These are phyloP conservation scores for Cyrtorhinus lividipennis DNA, from an alignment of 1,140 invertebrate species.

Conservation along the genomic window DNA sequence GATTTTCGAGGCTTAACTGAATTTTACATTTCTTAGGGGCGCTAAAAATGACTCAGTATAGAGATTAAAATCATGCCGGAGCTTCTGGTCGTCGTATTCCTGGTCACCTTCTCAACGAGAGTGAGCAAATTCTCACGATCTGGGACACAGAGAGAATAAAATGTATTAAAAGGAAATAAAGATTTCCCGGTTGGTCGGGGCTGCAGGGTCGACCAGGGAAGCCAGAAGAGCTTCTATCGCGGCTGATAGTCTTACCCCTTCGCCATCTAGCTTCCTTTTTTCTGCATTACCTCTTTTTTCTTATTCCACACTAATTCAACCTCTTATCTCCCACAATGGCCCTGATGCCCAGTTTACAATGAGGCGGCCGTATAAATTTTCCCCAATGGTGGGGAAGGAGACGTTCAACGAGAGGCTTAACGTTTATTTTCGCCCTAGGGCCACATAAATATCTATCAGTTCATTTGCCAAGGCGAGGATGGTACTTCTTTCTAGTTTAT, in stretches of 20 bases:
- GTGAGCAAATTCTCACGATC: no score
- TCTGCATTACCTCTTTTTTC: background rate
- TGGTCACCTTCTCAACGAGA: no score
- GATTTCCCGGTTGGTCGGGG: background rate
- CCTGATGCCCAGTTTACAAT: background rate
- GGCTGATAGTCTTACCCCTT: conserved; percentile 7
- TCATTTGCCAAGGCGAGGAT: no score
- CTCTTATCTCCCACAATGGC: background rate
- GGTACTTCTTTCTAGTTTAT: no score
- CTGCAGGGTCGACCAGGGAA: background rate
- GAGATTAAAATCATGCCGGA: no score
- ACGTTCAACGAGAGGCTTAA: no score
- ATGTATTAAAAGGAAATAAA: conserved; percentile 10
- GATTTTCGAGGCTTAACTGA: no score
- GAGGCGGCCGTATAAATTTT: conserved; percentile 1
- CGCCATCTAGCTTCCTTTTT: background rate
- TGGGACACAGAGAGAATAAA: conserved; percentile 1
- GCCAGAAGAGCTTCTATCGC: conserved; percentile 9
- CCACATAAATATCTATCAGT: no score
- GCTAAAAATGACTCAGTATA: no score
- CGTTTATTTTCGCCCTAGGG: no score
- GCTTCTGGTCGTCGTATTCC: no score
- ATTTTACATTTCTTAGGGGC: no score
- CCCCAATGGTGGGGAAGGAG: background rate
- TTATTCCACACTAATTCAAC: conserved; percentile 3